Evolutionary conservation across 2,797 vertebrate genomes (phyloP), one percentile per base, ranked within the genome.

Genomic region (Acanthurus lineatus): DNA sequence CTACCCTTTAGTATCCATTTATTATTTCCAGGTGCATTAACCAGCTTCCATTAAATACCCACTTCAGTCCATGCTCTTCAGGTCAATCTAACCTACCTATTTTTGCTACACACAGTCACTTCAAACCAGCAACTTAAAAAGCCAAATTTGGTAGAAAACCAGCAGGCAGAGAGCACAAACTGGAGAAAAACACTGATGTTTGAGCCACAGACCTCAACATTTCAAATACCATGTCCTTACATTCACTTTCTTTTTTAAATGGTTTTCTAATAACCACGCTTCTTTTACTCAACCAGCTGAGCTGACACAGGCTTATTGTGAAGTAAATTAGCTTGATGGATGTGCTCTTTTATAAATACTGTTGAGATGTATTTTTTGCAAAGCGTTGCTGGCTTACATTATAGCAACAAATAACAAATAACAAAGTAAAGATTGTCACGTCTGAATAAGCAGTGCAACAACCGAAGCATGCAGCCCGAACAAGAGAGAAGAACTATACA

Each of bases 21-120:
- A 28, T 69, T 77, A 53, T 59, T 67, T n/a, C 67, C 9, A 71
- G 61, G 38, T 85, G 28, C 58, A 66, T 77, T 45, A 66, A 17
- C 38, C 47, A 65, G 48, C 19, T 32, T 12, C 52, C 52, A 51
- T 85, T 79, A 57, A 65, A 67, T 40, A 15, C 0, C 3, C 38
- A 73, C 20, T 40, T 69, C 57, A 71, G 57, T n/a, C 32, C 61
- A 25, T 68, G 71, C 28, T 73, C 14, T 73, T 10, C 28, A n/a
- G 28, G 42, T 38, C 45, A 49, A 66, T 64, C 4, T 45, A 25
- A 12, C 35, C 28, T 38, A 6, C 28, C 9, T 45, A 14, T 22
- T 40, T 9, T 9, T 59, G 51, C 20, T 44, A 19, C 32, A 57
- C 17, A 49, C 16, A 20, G 35, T 9, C 28, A 20, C 14, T 5